Base-by-base conservation (phyloP, 2,797 vertebrate species). In the Rhincodon typus region DNA sequence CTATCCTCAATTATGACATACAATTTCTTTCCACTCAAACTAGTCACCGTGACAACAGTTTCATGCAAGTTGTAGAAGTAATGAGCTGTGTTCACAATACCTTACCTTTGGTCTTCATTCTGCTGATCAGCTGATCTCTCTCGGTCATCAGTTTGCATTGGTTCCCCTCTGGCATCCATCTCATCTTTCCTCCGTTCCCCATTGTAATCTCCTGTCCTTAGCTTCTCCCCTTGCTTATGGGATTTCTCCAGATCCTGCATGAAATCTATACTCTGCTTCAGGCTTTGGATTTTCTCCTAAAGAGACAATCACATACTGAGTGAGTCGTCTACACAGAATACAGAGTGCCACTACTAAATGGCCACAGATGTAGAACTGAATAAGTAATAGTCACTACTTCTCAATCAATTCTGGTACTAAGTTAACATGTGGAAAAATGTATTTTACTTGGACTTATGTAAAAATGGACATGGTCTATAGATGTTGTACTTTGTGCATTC, bases 181-280 rank as follows among this genome's bases (percentile, higher is more conserved):
- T 97, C 97, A 95, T 97, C 97, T 53, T 96, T 91, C 19, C 97
- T 96, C 53, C 97, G 96, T 79, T 97, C 97, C 0, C 97, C 97
- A 53, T 97, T 97, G 30, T 97, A 97, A 0, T 97, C 23, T 98
- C 98, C n/a, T 97, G 97, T 19, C 96, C 96, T 74, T 34, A 69
- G 62, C 95, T 97, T 97, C 46, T 98, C 98, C 90, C 97, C 97
- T 96, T 97, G 98, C 96, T 98, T 98, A 95, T 97, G 97, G 7
- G 97, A 97, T 91, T 97, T 98, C 96, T 99, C 98, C 88, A 99
- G 97, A 96, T 98, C 98, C 21, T 98, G 98, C 99, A 99, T 99
- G 97, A 99, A 99, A 96, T 98, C 98, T 96, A 99, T 99, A 96
- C 99, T 99, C 97, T 99, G 99, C 96, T 98, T 99, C 97, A 99